Evolutionary conservation across 2,888 invertebrate species (phyloP).

Genomic region (Gasteruption jaculator): DNA sequence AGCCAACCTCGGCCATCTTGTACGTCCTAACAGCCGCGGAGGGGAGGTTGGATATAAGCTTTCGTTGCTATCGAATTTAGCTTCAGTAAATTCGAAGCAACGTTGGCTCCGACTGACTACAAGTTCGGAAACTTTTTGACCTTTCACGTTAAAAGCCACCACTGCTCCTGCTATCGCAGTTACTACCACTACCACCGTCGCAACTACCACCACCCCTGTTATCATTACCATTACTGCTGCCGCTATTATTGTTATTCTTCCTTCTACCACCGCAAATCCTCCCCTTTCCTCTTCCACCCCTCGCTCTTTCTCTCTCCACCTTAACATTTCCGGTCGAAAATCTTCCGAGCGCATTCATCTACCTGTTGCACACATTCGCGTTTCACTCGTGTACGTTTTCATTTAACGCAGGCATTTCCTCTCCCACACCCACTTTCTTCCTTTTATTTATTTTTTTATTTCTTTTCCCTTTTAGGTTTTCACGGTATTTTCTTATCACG

Average conservation of each 20-base stretch:
- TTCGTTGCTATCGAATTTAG: conserved; percentile 45
- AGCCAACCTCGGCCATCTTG: conserved; percentile 38
- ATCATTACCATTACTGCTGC: too few species aligned
- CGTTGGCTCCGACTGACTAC: not conserved
- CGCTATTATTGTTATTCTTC: conserved; percentile 7
- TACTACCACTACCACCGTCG: too few species aligned
- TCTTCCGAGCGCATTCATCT: conserved; percentile 19
- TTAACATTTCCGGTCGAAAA: conserved; percentile 14
- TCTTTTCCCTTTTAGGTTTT: too few species aligned
- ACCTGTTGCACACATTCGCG: conserved; percentile 9
- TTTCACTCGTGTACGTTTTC: conserved; percentile 4
- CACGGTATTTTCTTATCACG: too few species aligned
- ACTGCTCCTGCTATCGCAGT: too few species aligned
- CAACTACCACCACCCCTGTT: too few species aligned
- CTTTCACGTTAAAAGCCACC: not conserved
- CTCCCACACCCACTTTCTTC: not conserved
- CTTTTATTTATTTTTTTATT: too few species aligned
- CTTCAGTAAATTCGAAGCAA: conserved; percentile 42
- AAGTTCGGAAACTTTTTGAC: not conserved
- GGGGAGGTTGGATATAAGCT: conserved; percentile 44
- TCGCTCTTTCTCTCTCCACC: conserved; percentile 8
- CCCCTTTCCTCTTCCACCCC: not conserved
- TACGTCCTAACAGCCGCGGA: conserved; percentile 25
- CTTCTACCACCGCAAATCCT: not conserved
- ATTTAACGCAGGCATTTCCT: not conserved